These are phyloP conservation scores for Brevimyrus niger DNA, from an alignment of 2,113 vertebrate species.

Conservation along the genomic window DNA sequence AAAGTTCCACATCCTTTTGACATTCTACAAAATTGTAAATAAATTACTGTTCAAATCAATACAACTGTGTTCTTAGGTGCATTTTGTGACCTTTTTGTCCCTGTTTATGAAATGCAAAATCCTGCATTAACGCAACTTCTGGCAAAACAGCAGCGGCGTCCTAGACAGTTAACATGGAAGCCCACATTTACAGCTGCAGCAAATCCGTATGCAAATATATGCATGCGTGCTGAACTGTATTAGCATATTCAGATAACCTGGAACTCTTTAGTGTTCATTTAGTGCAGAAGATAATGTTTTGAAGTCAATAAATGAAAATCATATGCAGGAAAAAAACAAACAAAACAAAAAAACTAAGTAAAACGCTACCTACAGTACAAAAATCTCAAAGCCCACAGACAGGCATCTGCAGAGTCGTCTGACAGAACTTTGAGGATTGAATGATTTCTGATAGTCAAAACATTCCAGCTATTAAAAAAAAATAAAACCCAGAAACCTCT, in stretches of 20 bases:
- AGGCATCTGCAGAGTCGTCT: not conserved
- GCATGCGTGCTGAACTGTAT: constrained; percentile 23
- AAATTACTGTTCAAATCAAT: not conserved
- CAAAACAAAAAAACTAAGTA: not conserved
- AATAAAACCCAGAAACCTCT: not conserved
- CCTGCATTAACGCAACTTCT: not conserved
- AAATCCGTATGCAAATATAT: not conserved
- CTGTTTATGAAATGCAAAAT: not conserved
- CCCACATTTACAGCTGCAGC: not conserved
- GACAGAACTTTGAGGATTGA: not conserved
- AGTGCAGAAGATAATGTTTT: constrained; percentile 1
- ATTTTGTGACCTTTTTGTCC: not conserved
- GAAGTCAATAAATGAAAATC: not conserved
- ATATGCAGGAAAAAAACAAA: not conserved
- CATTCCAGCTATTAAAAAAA: not conserved
- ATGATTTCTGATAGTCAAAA: not conserved
- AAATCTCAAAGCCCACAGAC: not conserved
- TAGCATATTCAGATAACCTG: constrained; percentile 19
- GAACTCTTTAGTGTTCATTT: constrained; percentile 29
- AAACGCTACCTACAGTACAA: not conserved
- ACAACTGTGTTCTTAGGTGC: not conserved
- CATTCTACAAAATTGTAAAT: not conserved
- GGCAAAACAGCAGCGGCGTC: not conserved
- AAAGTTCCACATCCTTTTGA: not conserved
- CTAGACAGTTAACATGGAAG: not conserved